A percentile compares a stretch with the other conserved stretches of the same genome.
Conservation (phyloP, 2,888 invertebrate species). For the Ennomos quercinarius region DNA sequence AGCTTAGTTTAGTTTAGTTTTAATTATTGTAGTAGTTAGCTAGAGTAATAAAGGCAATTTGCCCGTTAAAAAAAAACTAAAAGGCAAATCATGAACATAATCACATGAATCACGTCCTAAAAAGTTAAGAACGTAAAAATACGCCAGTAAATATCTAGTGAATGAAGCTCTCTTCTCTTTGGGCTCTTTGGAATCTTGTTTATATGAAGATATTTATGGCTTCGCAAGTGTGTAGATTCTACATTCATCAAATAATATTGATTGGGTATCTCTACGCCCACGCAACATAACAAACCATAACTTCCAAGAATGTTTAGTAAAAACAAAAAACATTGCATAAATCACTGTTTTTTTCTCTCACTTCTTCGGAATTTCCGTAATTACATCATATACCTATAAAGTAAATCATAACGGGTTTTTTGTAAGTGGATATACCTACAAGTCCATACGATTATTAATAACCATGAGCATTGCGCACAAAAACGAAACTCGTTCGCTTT, state of each 20-base stretch:
- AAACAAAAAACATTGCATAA: slow-evolving; percentile 27
- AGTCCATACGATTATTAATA: not conserved
- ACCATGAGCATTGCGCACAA: too few relatives aligned
- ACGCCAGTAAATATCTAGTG: slow-evolving; percentile 11
- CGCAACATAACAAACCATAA: slow-evolving; percentile 33
- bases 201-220: slow-evolving; percentile 20
- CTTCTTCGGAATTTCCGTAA: slow-evolving; percentile 33
- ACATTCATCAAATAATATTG: slow-evolving; percentile 35
- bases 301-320: slow-evolving; percentile 31
- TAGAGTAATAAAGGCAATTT: too few relatives aligned
- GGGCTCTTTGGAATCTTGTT: slow-evolving; percentile 17
- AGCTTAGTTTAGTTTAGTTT: too few relatives aligned
- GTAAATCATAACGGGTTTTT: slow-evolving; percentile 17
- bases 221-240: slow-evolving; percentile 15
- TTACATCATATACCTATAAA: slow-evolving; percentile 10
- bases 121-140: slow-evolving; percentile 1
- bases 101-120: not conserved
- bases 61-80: not conserved
- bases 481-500: too few relatives aligned
- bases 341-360: slow-evolving; percentile 30
- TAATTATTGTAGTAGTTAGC: too few relatives aligned
- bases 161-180: slow-evolving; percentile 17
- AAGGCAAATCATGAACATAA: not conserved
- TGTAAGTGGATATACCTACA: slow-evolving; percentile 3
- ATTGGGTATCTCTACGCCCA: slow-evolving; percentile 33